Evolutionary conservation across 1,140 invertebrate genomes (phyloP).

Genomic region (Polyergus mexicanus): DNA sequence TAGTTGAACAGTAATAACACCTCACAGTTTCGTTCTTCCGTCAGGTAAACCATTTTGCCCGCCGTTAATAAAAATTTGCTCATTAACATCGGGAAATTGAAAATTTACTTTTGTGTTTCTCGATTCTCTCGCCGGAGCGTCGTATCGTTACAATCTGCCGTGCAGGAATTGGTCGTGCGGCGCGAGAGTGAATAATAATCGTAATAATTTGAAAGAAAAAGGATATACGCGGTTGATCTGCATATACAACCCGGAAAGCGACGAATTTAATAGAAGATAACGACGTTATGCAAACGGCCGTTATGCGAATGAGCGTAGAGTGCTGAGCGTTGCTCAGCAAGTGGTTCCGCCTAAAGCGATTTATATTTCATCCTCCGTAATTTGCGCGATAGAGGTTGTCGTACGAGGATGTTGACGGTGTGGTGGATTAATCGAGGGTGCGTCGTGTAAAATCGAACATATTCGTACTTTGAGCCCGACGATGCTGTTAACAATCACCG

Average conservation of each 20-base stretch:
- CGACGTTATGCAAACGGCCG: conserved; percentile 46
- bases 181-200: neutral
- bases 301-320: conserved; percentile 46
- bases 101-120: neutral
- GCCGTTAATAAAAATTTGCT: conserved; percentile 15
- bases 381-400: conserved; percentile 39
- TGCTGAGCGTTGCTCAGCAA: conserved; percentile 50
- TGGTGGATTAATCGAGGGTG: conserved; percentile 28
- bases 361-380: conserved; percentile 53
- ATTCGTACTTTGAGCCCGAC: neutral
- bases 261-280: conserved; percentile 51
- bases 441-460: conserved; percentile 31
- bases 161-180: neutral
- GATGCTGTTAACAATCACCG: neutral
- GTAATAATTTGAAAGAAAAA: neutral
- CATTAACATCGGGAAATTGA: conserved; percentile 43
- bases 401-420: conserved; percentile 46
- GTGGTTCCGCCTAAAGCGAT: conserved; percentile 53
- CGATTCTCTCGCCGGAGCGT: neutral
- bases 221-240: neutral
- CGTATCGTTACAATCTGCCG: neutral
- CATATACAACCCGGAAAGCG: conserved; percentile 16
- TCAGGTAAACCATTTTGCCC: neutral
- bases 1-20: conserved; percentile 42
- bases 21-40: conserved; percentile 16